phyloP scores from a whole-genome alignment of 1,140 invertebrate species.

The Drosophila novamexicana region DNA sequence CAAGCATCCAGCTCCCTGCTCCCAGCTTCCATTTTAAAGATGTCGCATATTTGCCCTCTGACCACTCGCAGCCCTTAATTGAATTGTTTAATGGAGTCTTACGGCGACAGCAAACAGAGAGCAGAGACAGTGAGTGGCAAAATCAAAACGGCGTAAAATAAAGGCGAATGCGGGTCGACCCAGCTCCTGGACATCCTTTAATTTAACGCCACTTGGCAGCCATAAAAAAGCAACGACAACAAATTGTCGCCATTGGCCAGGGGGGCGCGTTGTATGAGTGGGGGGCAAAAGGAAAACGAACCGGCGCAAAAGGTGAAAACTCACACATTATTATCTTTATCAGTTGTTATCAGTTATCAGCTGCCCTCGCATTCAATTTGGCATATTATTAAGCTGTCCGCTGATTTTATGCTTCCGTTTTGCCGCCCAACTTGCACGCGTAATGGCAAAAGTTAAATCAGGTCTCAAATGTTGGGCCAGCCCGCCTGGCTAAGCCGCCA shows the following conservation, averaged over 20 bases:
- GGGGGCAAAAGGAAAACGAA: slow-evolving; percentile 21
- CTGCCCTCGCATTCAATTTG: slow-evolving; percentile 61
- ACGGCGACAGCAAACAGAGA: slow-evolving; percentile 36
- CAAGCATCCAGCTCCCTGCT: not conserved
- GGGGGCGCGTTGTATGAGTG: slow-evolving; percentile 1
- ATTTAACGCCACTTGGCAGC: slow-evolving; percentile 78
- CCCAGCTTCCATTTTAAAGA: slow-evolving; percentile 74
- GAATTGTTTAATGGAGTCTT: slow-evolving; percentile 83
- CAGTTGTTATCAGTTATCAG: slow-evolving; percentile 64
- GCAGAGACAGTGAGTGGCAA: slow-evolving; percentile 41
- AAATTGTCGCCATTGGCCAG: slow-evolving; percentile 75
- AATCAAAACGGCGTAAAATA: slow-evolving; percentile 80
- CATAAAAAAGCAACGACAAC: slow-evolving; percentile 68
- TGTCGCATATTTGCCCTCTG: slow-evolving; percentile 33
- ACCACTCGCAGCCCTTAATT: slow-evolving; percentile 59
- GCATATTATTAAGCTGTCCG: slow-evolving; percentile 63
- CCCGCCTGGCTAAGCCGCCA: not conserved
- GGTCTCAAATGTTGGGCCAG: slow-evolving; percentile 45
- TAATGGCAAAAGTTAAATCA: slow-evolving; percentile 75
- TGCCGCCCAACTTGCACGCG: slow-evolving; percentile 41
- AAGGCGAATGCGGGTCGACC: slow-evolving; percentile 66
- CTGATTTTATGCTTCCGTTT: slow-evolving; percentile 29
- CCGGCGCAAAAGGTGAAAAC: slow-evolving; percentile 38
- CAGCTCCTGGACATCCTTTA: slow-evolving; percentile 46
- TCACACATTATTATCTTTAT: slow-evolving; percentile 63